phyloP scores from a whole-genome alignment of 2,888 invertebrate genomes.

The Branchellion lobata region DNA sequence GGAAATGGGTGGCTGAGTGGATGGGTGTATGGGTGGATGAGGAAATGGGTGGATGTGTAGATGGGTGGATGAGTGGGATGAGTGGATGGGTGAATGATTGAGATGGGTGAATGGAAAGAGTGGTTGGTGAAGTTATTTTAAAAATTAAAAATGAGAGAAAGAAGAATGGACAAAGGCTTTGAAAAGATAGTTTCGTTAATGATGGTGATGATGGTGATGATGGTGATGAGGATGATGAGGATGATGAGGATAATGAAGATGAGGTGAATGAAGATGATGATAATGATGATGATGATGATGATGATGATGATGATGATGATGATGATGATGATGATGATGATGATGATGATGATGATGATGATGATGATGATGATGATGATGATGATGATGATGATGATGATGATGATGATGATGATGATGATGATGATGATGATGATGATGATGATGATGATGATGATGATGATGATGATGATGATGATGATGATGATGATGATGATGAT shows the following conservation, averaged over 20 bases:
- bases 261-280: neutral
- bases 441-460: slow-evolving; percentile 45
- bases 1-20: too few species aligned
- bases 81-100: too few species aligned
- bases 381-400: slow-evolving; percentile 26
- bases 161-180: too few species aligned
- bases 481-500: neutral
- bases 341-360: slow-evolving; percentile 43
- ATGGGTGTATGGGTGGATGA: too few species aligned
- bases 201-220: neutral
- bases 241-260: slow-evolving; percentile 11
- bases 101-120: too few species aligned
- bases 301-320: slow-evolving; percentile 11
- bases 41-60: too few species aligned
- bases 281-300: neutral
- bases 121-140: too few species aligned
- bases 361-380: slow-evolving; percentile 30
- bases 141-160: too few species aligned
- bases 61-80: too few species aligned
- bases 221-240: slow-evolving; percentile 11
- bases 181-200: neutral
- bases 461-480: slow-evolving; percentile 44
- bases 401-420: slow-evolving; percentile 31
- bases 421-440: slow-evolving; percentile 44
- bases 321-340: slow-evolving; percentile 15